A percentile compares a stretch with the other conserved stretches of the same genome.
Conservation (phyloP, 2,113 vertebrate species). For the Pan troglodytes region DNA sequence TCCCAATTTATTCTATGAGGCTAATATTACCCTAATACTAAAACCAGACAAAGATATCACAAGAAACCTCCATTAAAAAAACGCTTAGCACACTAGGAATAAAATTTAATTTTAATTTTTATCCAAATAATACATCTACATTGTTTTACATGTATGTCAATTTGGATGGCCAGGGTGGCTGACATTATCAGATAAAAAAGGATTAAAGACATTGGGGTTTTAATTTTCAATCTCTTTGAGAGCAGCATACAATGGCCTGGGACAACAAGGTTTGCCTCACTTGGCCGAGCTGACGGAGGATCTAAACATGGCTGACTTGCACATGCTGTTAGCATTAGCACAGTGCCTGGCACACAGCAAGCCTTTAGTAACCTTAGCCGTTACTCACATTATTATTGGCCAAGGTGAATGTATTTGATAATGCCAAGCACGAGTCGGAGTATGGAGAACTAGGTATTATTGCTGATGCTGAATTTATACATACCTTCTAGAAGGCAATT, state of each 20-base stretch:
- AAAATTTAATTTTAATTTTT: background rate
- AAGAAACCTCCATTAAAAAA: background rate
- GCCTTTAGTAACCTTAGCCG: background rate
- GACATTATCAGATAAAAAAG: background rate
- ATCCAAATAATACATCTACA: background rate
- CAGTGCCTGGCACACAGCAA: background rate
- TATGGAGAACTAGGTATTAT: background rate
- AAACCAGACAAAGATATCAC: background rate
- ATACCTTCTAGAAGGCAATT: background rate
- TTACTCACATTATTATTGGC: background rate
- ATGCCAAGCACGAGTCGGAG: background rate
- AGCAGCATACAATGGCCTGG: background rate
- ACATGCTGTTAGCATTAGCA: background rate
- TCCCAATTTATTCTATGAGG: background rate
- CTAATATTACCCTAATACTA: background rate
- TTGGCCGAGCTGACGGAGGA: background rate
- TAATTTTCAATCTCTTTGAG: background rate
- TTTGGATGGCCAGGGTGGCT: background rate
- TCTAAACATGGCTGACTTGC: background rate
- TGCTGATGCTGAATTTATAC: background rate
- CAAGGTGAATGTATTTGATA: background rate
- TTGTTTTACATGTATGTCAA: background rate
- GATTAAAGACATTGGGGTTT: background rate
- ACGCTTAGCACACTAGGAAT: background rate
- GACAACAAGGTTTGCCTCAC: background rate